phyloP scores from a whole-genome alignment of 92 coral and sea anemone genomes.

The Zoanthus solanderi region DNA sequence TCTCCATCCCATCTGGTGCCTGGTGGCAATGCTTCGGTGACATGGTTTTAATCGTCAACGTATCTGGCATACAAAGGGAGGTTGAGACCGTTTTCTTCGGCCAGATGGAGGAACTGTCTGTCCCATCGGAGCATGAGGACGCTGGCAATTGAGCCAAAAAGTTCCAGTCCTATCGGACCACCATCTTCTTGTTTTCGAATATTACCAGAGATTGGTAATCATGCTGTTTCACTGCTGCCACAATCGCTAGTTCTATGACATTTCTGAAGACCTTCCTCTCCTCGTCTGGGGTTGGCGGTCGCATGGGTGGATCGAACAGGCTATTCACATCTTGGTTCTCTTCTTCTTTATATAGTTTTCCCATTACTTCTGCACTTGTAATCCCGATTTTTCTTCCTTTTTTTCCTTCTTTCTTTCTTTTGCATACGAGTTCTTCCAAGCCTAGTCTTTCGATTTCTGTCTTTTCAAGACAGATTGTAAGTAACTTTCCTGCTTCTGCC shows the following conservation, averaged over 20 bases:
- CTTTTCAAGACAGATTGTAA: slow-evolving; percentile 7
- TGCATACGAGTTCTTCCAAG: neutral
- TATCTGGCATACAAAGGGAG: slow-evolving; percentile 24
- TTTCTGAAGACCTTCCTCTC: slow-evolving; percentile 3
- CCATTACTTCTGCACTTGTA: slow-evolving; percentile 26
- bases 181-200: slow-evolving; percentile 31
- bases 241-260: slow-evolving; percentile 8
- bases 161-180: slow-evolving; percentile 49
- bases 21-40: slow-evolving; percentile 9
- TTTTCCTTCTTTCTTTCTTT: slow-evolving; percentile 17
- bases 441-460: slow-evolving; percentile 5
- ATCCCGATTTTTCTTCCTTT: slow-evolving; percentile 26
- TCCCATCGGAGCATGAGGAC: slow-evolving; percentile 51
- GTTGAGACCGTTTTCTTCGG: slow-evolving; percentile 30
- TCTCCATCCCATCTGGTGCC: slow-evolving; percentile 18
- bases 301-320: neutral
- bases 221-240: slow-evolving; percentile 43
- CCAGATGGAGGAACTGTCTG: slow-evolving; percentile 31
- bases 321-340: neutral
- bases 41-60: slow-evolving; percentile 34
- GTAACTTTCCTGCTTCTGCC: slow-evolving; percentile 12
- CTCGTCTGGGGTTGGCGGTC: neutral
- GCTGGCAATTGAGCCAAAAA: slow-evolving; percentile 38
- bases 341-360: slow-evolving; percentile 25
- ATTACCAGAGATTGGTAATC: slow-evolving; percentile 14